Base-by-base conservation (phyloP, 2,888 invertebrate genomes). In the Drosophila mayaguana region DNA sequence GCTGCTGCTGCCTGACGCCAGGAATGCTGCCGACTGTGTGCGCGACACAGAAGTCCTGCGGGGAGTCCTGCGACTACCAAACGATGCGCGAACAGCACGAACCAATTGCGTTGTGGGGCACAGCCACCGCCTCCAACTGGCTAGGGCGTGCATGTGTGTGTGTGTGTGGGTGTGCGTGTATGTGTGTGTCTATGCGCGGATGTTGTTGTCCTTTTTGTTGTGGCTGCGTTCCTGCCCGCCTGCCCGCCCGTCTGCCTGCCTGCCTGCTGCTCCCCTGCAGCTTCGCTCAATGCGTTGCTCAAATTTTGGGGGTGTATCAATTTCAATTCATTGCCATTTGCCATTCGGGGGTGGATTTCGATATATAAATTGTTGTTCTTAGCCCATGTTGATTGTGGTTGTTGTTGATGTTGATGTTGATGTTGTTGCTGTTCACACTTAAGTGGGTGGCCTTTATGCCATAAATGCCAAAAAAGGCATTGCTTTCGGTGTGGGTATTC, bases 221-320 rank as follows among this genome's bases (percentile, higher is more conserved):
- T 59, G 63, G 68, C 48, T 72, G 60, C 61, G 32, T 32, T 32
- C 9, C 60, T 54, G 48, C 22, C 32, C 53, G 77, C 45, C 32
- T 62, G 66, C 9, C 60, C 50, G 48, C 22, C 32, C 53, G 77
- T 42, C 32, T 62, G 66, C 45, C 32, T 62, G 66, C 61, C 32
- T 55, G 74, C 45, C 56, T 60, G 63, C 61, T 60, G 70, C 73
- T 85, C 81, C 86, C 90, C 91, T 78, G 90, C 54, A 80, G 85
- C 63, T 75, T 76, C 74, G 75, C 77, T 80, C 80, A 86, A 81
- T 80, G 32, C 81, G 82, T 20, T 2, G 18, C 50, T 50, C 59
- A 86, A 90, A 84, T 85, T 90, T 90, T 86, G 90, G 91, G 91
- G 90, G 89, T 76, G 91, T 90, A 88, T 90, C 90, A 91, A 85